Base-by-base conservation (phyloP, 2,888 invertebrate species). In the Tiliacea aurago region DNA sequence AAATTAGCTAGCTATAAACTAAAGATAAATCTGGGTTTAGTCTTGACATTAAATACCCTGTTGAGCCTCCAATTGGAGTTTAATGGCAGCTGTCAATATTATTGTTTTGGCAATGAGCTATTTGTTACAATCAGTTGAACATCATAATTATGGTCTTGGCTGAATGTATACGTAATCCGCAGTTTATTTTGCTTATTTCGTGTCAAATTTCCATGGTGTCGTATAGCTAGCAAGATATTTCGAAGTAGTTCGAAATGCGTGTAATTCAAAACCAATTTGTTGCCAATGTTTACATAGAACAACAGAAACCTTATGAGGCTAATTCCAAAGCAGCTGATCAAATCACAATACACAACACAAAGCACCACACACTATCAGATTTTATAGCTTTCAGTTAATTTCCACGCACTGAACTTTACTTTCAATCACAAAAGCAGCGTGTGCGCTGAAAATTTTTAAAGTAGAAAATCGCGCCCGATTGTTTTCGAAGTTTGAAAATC, bases 361-460 rank as follows among this genome's bases (percentile, higher is more conserved):
- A 80, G 67, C 88, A 90, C 89, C 82, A 84, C 87, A 86, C 88
- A 84, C 84, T 76, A 55, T 81, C 28, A 83, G 77, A 80, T 53
- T 73, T 59, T 23, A 63, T 76, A 71, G 15, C 23, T 70, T 67
- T 56, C 56, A 73, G 73, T 67, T 28, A 83, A 76, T 79, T 74
- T 73, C 55, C 73, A 85, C 85, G 88, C 91, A 91, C 91, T 86
- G 68, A 90, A 89, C 89, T 86, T 76, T 89, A 92, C 94, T 95
- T 94, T 92, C 89, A 83, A 79, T 81, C 80, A 84, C 88, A 93
- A 95, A 95, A 95, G 95, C 88, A 91, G 88, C 87, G 91, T 85
- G 92, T 93, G 91, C 90, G 91, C 83, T 83, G 55, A 75, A 72
- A 68, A 66, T 55, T 64, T 77, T 68, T 55, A 70, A 80, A 76